phyloP scores from a whole-genome alignment of 2,113 vertebrate genomes.

The Alligator sinensis region DNA sequence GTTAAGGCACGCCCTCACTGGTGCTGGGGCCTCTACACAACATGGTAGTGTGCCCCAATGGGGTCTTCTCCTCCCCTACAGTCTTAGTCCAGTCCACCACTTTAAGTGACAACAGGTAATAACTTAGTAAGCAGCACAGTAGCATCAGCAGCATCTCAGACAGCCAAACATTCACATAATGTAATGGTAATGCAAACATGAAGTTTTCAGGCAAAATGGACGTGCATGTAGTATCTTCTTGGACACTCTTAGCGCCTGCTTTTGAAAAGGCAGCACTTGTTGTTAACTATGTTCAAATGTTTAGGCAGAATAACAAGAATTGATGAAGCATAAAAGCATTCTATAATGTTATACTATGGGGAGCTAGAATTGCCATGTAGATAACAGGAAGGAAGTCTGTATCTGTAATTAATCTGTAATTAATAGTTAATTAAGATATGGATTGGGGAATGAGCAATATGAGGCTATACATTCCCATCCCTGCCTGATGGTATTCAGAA shows the following conservation, averaged over 20 bases:
- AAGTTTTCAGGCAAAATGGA: conserved; percentile 49
- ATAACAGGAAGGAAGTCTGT: conserved; percentile 29
- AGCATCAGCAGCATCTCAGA: too few species aligned
- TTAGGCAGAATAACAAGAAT: conserved; percentile 58
- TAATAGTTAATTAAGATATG: conserved; percentile 17
- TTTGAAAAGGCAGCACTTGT: conserved; percentile 59
- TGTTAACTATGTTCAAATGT: conserved; percentile 63
- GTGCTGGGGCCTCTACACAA: too few species aligned
- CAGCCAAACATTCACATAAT: background rate
- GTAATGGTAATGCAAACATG: conserved; percentile 45
- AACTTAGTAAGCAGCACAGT: too few species aligned
- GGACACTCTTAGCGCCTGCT: conserved; percentile 57
- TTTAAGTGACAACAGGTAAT: too few species aligned
- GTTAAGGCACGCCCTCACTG: too few species aligned
- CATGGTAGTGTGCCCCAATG: too few species aligned
- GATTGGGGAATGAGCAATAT: background rate
- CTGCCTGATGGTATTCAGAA: background rate
- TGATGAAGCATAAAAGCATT: conserved; percentile 60
- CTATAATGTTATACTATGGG: background rate
- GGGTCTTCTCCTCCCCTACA: too few species aligned
- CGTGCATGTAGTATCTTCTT: conserved; percentile 56
- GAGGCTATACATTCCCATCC: background rate
- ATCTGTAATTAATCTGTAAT: too few species aligned
- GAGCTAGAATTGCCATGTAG: conserved; percentile 16
- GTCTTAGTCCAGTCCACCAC: too few species aligned